phyloP scores from a whole-genome alignment of 2,113 vertebrate species.

The Datnioides undecimradiatus region DNA sequence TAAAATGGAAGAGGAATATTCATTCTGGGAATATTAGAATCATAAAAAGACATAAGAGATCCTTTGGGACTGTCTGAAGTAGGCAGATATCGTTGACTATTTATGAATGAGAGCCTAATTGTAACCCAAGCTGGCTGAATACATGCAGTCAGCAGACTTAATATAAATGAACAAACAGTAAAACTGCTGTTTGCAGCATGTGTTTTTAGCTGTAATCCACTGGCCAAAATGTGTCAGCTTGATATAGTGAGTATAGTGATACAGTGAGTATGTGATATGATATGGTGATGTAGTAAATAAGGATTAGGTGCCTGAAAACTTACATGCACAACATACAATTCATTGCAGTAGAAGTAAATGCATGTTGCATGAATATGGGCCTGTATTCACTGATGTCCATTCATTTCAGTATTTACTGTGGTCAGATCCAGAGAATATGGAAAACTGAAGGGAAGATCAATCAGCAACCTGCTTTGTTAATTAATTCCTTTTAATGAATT shows the following conservation, averaged over 20 bases:
- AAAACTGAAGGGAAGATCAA: not conserved
- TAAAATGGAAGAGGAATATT: slow-evolving; percentile 1
- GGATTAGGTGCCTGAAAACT: not conserved
- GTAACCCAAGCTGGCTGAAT: not conserved
- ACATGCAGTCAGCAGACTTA: not conserved
- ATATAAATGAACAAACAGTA: not conserved
- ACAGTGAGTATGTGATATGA: too few species aligned
- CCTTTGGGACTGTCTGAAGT: not conserved
- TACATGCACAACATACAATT: not conserved
- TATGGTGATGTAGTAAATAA: not conserved
- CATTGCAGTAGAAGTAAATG: not conserved
- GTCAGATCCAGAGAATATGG: not conserved
- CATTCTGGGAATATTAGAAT: not conserved
- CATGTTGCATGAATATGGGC: not conserved
- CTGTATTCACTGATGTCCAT: not conserved
- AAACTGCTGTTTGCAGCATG: not conserved
- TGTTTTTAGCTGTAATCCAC: not conserved
- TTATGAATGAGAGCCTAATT: slow-evolving; percentile 7
- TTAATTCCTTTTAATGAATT: not conserved
- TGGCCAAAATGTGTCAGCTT: not conserved
- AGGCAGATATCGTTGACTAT: slow-evolving; percentile 13
- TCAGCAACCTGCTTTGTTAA: not conserved
- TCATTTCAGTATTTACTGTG: not conserved
- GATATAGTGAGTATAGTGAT: too few species aligned
- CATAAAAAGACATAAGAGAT: slow-evolving; percentile 13